These are phyloP conservation scores for Poecilia picta DNA, from an alignment of 2,797 vertebrate species.

Conservation along the genomic window DNA sequence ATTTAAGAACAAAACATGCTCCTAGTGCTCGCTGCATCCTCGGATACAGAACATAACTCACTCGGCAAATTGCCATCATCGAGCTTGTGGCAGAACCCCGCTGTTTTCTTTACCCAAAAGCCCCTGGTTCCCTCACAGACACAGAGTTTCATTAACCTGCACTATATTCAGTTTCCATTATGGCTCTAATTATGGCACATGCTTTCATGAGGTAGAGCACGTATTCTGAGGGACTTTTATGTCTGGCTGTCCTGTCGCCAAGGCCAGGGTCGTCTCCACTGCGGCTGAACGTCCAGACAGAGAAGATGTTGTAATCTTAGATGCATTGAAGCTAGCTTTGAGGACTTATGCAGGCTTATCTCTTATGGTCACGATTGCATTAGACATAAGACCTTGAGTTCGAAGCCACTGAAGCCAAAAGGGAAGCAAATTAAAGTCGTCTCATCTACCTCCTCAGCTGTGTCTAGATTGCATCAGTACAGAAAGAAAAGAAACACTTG, in stretches of 20 bases:
- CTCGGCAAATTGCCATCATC: slow-evolving; percentile 85
- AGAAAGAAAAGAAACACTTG: slow-evolving; percentile 26
- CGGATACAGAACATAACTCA: slow-evolving; percentile 84
- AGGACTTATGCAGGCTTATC: slow-evolving; percentile 74
- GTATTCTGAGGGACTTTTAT: slow-evolving; percentile 68
- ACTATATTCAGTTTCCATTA: slow-evolving; percentile 82
- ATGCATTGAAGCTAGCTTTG: slow-evolving; percentile 77
- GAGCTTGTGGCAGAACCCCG: slow-evolving; percentile 82
- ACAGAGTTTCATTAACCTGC: slow-evolving; percentile 83
- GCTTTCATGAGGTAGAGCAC: slow-evolving; percentile 73
- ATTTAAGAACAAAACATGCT: slow-evolving; percentile 82
- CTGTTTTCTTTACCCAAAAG: slow-evolving; percentile 84
- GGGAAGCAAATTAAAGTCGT: slow-evolving; percentile 77
- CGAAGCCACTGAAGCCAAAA: slow-evolving; percentile 66
- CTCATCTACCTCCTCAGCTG: slow-evolving; percentile 74
- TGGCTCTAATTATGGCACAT: slow-evolving; percentile 85
- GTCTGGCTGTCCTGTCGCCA: slow-evolving; percentile 71
- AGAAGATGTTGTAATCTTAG: slow-evolving; percentile 74
- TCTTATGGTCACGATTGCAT: slow-evolving; percentile 74
- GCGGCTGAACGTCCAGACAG: slow-evolving; percentile 46
- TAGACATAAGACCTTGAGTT: slow-evolving; percentile 74
- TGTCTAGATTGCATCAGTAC: slow-evolving; percentile 71
- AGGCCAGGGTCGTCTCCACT: slow-evolving; percentile 69
- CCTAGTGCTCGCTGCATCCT: slow-evolving; percentile 71
- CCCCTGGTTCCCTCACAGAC: slow-evolving; percentile 77